These are phyloP conservation scores for Spodoptera exigua DNA, from an alignment of 2,888 invertebrate genomes.

Conservation along the genomic window DNA sequence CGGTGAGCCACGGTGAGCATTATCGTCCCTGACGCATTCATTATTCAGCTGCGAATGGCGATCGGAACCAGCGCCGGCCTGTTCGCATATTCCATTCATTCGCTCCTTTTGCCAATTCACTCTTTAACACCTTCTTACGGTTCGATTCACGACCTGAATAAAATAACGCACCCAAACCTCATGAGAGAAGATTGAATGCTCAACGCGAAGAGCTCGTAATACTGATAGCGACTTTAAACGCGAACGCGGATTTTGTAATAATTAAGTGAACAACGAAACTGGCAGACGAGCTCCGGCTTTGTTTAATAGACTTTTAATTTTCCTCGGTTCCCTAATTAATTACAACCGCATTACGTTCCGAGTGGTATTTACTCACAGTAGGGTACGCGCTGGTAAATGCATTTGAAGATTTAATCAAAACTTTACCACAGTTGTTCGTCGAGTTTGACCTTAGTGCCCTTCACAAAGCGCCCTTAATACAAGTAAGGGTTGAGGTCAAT, in stretches of 20 bases:
- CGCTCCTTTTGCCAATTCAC: constrained; percentile 83
- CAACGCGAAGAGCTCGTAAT: constrained; percentile 64
- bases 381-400: not conserved
- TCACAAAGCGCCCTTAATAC: constrained; percentile 23
- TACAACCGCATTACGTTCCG: constrained; percentile 17
- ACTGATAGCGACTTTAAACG: constrained; percentile 64
- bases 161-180: constrained; percentile 78
- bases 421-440: constrained; percentile 10
- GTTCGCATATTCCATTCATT: constrained; percentile 84
- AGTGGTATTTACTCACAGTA: constrained; percentile 15
- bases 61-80: constrained; percentile 70
- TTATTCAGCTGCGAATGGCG: constrained; percentile 77
- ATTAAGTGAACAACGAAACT: constrained; percentile 38
- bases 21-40: constrained; percentile 73
- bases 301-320: constrained; percentile 30
- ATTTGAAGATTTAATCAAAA: constrained; percentile 21
- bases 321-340: constrained; percentile 27
- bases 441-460: constrained; percentile 10
- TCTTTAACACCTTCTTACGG: constrained; percentile 87
- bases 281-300: constrained; percentile 16
- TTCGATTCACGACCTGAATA: constrained; percentile 83
- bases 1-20: constrained; percentile 61
- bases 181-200: constrained; percentile 75
- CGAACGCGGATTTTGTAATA: constrained; percentile 39
- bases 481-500: constrained; percentile 29